phyloP scores from a whole-genome alignment of 2,888 invertebrate genomes.

The Amiota mariae region DNA sequence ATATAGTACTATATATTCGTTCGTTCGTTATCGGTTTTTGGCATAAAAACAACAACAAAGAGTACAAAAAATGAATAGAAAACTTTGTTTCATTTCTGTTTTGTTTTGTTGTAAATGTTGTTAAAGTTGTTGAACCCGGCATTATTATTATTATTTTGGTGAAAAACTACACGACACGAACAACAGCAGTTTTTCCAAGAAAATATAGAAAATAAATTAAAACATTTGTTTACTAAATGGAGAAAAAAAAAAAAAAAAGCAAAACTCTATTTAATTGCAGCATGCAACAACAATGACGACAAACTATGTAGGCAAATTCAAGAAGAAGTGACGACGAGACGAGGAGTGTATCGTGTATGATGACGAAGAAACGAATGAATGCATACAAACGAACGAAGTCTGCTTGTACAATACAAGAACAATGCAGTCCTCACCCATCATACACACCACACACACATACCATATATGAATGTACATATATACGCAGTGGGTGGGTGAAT shows the following conservation, averaged over 20 bases:
- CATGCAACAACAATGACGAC: too few relatives aligned
- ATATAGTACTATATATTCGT: too few relatives aligned
- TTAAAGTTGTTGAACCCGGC: constrained; percentile 36
- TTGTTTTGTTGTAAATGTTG: constrained; percentile 1
- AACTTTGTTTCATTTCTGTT: constrained; percentile 31
- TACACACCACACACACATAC: constrained; percentile 41
- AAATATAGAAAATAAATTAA: too few relatives aligned
- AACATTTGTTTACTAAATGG: too few relatives aligned
- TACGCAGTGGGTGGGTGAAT: constrained; percentile 47
- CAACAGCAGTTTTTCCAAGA: too few relatives aligned
- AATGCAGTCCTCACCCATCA: constrained; percentile 27
- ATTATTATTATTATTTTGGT: constrained; percentile 1
- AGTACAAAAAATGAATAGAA: not conserved
- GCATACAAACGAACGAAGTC: not conserved
- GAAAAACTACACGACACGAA: too few relatives aligned
- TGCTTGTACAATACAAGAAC: constrained; percentile 5
- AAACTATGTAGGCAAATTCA: too few relatives aligned
- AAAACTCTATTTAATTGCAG: too few relatives aligned
- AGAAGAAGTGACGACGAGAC: too few relatives aligned
- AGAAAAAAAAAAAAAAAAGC: too few relatives aligned
- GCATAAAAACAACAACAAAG: not conserved
- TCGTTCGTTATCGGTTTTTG: not conserved
- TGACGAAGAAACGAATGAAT: too few relatives aligned
- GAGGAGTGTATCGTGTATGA: too few relatives aligned
- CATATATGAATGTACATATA: constrained; percentile 44